Evolutionary conservation across 1,140 invertebrate species (phyloP), one percentile per base, ranked within the genome.

Genomic region (Parapsyche elsis): DNA sequence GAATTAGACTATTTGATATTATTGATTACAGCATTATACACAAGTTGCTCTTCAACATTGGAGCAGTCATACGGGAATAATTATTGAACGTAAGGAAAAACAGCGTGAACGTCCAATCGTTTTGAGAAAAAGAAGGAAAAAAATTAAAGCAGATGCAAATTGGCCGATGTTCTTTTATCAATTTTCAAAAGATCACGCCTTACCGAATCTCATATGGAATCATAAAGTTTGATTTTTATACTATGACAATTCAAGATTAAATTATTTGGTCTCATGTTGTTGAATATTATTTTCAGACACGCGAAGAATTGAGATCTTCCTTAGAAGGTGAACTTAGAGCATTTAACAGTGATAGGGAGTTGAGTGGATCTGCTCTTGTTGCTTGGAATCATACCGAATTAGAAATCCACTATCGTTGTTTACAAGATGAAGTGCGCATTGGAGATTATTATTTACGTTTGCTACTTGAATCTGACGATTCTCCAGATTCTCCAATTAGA

Each of bases 371-470:
- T 71, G 91, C 92, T 77, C 89, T 96, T 14, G 96, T 98, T 0
- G 95, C 97, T 0, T 99, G 99, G 99, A 99, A 99, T 90, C 96
- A 99, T 90, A 92, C 94, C 70, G 99, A 99, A 89, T 98, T 99
- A 87, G 97, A 99, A 90, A 93, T 98, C 0, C 92, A 93, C 81
- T 99, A 99, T 90, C 92, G 94, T 84, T 98, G 97, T 86, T 90
- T 99, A 53, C 93, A 94, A 78, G 97, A 99, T 85, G 98, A 99
- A 90, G 96, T 99, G 45, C 97, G 96, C 90, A 99, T 99, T 85
- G 98, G 98, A 30, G 98, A 99, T 88, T 99, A 99, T 90, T 99
- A 99, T 87, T 91, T 99, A 83, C 91, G 98, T 79, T 89, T 99
- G 83, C 90, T 99, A 76, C 89, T 99, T 23, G 97, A 99, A 88